Evolutionary conservation across 1,140 invertebrate species (phyloP), one percentile per base, ranked within the genome.

Genomic region (Apis florea): DNA sequence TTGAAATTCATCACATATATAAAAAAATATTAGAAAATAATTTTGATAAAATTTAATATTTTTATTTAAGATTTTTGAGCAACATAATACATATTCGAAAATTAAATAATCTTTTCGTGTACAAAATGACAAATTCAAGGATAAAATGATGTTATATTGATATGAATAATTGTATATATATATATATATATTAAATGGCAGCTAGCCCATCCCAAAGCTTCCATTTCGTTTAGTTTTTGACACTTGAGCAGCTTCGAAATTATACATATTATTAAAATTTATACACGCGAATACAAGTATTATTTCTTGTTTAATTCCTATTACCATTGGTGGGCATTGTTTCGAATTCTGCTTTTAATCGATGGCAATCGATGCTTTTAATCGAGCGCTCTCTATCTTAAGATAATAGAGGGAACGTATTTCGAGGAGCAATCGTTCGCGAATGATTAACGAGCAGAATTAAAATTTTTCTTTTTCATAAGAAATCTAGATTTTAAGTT

Each of bases 231-330:
- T 12, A 15, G 5, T 75, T 64, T 49, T 75, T 59, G 59, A 75
- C 73, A 64, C 59, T 75, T 75, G 47, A 64, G 73, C 73, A 21
- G 73, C 26, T 75, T 75, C 59, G 59, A 10, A 64, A n/a, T 59
- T 21, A 15, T 56, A 21, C 31, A 71, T 26, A 56, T 73, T 15
- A 15, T 73, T 15, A 15, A 58, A 59, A 61, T 61, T 61, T 1
- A 40, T 58, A 24, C 15, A 24, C 68, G 4, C 12, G 53, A 19
- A 71, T 6, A 9, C 26, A 26, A 58, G 51, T 58, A 51, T 70
- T 80, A 64, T 56, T 67, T 54, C 5, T 24, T 15, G n/a, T 66
- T 80, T 56, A 73, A 74, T 26, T 67, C 21, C 49, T 73, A 64
- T 74, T 71, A 70, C 51, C 51, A 17, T 61, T 17, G 17, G 4